Base-by-base conservation (phyloP, 2,888 invertebrate species). In the Diadegma fenestrale region DNA sequence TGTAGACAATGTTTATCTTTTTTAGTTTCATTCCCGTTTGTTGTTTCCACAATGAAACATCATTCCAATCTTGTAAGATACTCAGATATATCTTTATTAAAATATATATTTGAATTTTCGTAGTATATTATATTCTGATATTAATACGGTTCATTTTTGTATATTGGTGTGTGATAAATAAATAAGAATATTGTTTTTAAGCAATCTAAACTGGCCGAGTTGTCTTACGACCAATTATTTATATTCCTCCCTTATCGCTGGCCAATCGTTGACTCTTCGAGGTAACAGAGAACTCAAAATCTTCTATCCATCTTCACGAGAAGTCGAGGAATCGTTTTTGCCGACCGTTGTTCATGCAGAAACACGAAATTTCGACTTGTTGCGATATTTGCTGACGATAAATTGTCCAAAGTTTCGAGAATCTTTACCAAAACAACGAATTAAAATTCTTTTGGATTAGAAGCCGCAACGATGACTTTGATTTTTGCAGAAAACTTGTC, bases 141-240 rank as follows among this genome's bases (percentile, higher is more conserved):
- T 93, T 93, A 93, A 93, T 93, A 93, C 92, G 91, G 92, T 93
- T 93, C 92, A 92, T 94, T 93, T 94, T 94, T 94, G 94, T 94
- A 93, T 93, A 93, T 93, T 93, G 94, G 94, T 94, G 94, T 94
- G 94, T 93, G 94, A 94, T 93, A 92, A 93, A 94, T 94, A 93
- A 93, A 94, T 93, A 93, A 93, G 92, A 92, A 93, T 93, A 93
- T 94, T 93, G 93, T 94, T 94, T 94, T 89, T 93, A 94, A 93
- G 92, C 91, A 93, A 93, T 88, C 85, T 87, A 88, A 41, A 85
- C 71, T 22, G 33, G 19, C 63, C 54, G 63, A 17, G 19, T 33
- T 72, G 45, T 37, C 6, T 22, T 30, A 71, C 22, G 19, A 71
- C 45, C 48, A 30, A 30, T 33, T 26, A 80, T 54, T n/a, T 64